These are phyloP conservation scores for Natator depressus DNA, from an alignment of 2,113 vertebrate genomes.

Conservation along the genomic window DNA sequence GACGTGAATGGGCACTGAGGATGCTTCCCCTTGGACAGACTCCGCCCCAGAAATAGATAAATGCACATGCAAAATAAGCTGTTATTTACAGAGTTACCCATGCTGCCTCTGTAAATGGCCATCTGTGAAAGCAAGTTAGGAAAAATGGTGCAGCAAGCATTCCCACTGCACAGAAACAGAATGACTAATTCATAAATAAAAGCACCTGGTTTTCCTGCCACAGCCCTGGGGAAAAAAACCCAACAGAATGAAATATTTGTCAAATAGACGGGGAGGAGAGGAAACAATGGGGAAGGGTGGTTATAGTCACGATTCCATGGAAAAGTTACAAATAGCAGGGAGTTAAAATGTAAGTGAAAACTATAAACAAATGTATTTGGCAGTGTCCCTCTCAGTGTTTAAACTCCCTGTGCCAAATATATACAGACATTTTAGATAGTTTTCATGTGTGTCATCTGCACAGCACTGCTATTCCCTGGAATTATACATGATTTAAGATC, in stretches of 20 bases:
- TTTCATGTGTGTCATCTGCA: not conserved
- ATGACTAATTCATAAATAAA: not conserved
- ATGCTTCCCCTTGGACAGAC: not conserved
- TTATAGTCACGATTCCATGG: not conserved
- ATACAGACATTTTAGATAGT: not conserved
- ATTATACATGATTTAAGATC: constrained; percentile 12
- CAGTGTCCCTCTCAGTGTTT: not conserved
- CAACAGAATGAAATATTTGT: not conserved
- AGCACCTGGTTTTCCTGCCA: not conserved
- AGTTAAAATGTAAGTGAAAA: not conserved
- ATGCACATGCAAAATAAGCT: not conserved
- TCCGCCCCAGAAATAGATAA: not conserved
- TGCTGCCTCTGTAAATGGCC: not conserved
- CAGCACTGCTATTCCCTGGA: not conserved
- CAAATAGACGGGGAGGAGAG: not conserved
- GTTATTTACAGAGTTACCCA: not conserved
- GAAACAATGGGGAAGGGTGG: not conserved
- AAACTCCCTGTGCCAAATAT: not conserved
- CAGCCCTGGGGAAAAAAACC: not conserved
- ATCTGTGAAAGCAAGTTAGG: not conserved
- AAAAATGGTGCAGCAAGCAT: not conserved
- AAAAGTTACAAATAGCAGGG: not conserved
- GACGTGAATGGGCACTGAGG: not conserved
- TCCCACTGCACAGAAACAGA: not conserved
- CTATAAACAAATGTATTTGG: not conserved